A percentile compares a stretch with the other conserved stretches of the same genome.
Evolutionary conservation across 1,140 invertebrate species (phyloP).

Genomic region (Parapsyche elsis): DNA sequence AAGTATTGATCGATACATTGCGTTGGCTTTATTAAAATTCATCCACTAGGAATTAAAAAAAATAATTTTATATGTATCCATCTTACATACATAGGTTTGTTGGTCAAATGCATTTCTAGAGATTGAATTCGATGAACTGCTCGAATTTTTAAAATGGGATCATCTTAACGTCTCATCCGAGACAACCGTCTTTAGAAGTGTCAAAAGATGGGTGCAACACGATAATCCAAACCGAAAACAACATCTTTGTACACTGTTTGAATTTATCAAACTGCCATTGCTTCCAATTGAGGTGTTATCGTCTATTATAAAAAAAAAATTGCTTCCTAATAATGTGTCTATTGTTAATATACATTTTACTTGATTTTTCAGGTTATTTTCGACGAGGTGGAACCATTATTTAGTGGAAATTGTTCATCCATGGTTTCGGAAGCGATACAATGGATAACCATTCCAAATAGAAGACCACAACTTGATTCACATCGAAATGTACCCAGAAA

Average conservation of each 20-base stretch:
- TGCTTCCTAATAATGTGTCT: too few relatives aligned
- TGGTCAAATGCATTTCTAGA: background rate
- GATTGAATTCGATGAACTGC: background rate
- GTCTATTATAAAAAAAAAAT: background rate
- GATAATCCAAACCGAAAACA: background rate
- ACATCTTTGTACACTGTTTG: background rate
- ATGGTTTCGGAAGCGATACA: background rate
- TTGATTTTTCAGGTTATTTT: background rate
- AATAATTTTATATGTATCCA: too few relatives aligned
- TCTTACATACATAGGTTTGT: background rate
- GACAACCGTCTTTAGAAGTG: background rate
- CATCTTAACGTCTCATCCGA: background rate
- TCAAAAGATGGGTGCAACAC: background rate
- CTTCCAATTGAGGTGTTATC: background rate
- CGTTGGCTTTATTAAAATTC: too few relatives aligned
- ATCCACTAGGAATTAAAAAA: background rate
- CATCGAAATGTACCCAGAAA: background rate
- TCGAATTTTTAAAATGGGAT: background rate
- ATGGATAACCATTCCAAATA: background rate
- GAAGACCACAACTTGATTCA: background rate
- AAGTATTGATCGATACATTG: background rate
- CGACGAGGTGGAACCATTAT: background rate
- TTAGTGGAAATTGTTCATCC: background rate
- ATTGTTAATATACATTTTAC: background rate
- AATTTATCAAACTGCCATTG: conserved; percentile 3